A percentile compares a stretch with the other conserved stretches of the same genome.
phyloP scores from a whole-genome alignment of 2,888 invertebrate genomes.

The Pterostichus madidus region DNA sequence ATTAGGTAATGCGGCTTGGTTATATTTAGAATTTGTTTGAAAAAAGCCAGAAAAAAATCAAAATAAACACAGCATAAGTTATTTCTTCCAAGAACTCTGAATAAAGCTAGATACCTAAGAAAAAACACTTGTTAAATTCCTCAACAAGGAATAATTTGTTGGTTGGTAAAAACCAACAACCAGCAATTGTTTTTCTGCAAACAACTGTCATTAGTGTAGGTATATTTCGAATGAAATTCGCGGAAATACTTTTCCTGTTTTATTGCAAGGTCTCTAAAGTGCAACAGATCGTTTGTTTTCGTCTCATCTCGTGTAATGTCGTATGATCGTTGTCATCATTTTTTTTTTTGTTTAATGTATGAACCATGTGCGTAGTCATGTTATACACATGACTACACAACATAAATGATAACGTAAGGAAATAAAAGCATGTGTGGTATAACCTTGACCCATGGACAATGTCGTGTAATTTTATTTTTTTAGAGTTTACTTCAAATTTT shows the following conservation, averaged over 20 bases:
- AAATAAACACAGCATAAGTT: slow-evolving; percentile 7
- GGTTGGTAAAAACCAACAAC: slow-evolving; percentile 18
- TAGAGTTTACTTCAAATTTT: background rate
- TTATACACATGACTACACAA: slow-evolving; percentile 52
- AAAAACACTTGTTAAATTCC: slow-evolving; percentile 18
- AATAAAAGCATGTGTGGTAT: slow-evolving; percentile 21
- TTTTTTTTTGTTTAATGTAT: slow-evolving; percentile 38
- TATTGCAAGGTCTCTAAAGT: slow-evolving; percentile 39
- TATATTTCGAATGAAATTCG: slow-evolving; percentile 39
- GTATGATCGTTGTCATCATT: slow-evolving; percentile 33
- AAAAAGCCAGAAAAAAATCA: background rate
- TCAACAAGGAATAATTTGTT: slow-evolving; percentile 29
- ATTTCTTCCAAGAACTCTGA: background rate
- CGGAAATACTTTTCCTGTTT: slow-evolving; percentile 57
- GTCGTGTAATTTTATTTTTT: background rate
- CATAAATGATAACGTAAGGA: slow-evolving; percentile 50
- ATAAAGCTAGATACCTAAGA: background rate
- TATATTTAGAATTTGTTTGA: background rate
- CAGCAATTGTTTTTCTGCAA: slow-evolving; percentile 22
- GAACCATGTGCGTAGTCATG: slow-evolving; percentile 53
- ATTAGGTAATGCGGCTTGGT: background rate
- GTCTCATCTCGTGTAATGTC: slow-evolving; percentile 25
- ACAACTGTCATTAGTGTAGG: slow-evolving; percentile 26
- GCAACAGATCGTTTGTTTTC: slow-evolving; percentile 21
- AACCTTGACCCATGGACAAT: slow-evolving; percentile 49